Base-by-base conservation (phyloP, 2,888 invertebrate genomes). In the Adelphocoris suturalis region DNA sequence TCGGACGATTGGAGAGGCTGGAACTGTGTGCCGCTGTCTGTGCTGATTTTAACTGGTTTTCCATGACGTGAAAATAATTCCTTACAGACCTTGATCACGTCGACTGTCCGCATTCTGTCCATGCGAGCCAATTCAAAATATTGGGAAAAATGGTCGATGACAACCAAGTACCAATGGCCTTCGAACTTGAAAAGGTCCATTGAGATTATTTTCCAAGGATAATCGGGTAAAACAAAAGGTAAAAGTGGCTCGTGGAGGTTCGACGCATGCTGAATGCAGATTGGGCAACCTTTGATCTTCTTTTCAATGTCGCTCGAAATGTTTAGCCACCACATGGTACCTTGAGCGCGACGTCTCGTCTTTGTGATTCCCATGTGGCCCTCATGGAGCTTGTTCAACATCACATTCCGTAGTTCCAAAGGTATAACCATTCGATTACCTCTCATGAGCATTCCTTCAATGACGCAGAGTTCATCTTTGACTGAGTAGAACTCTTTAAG, bases 121-220 rank as follows among this genome's bases (percentile, higher is more conserved):
- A 76, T 12, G 12, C 46, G 75, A 9, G 46, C 76, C 4, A 87
- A 5, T 9, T 87, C 87, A 37, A 87, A 68, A 23, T 28, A 86
- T 46, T 76, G 37, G 14, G 87, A 87, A 37, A 68, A 87, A 27
- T 87, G n/a, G 37, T 87, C 76, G 0, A 48, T 12, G 0, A 19
- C 19, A 3, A 81, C 14, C n/a, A 57, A 14, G 14, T 16, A 80
- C 89, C 80, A 55, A 37, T 81, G 27, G 0, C 76, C 55, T 0
- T 55, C 23, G 4, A 28, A 82, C 46, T 82, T 82, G 82, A 47
- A 82, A 1, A 82, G 16, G 27, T 89, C 81, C 14, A 89, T 23
- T n/a, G 89, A 81, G 7, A 89, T 23, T 37, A 47, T 28, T 48
- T 89, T 52, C 89, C 89, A 89, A 12, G 81, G 89, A 13, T 46